phyloP scores from a whole-genome alignment of 1,140 invertebrate species.

The Saccostrea glomerata region DNA sequence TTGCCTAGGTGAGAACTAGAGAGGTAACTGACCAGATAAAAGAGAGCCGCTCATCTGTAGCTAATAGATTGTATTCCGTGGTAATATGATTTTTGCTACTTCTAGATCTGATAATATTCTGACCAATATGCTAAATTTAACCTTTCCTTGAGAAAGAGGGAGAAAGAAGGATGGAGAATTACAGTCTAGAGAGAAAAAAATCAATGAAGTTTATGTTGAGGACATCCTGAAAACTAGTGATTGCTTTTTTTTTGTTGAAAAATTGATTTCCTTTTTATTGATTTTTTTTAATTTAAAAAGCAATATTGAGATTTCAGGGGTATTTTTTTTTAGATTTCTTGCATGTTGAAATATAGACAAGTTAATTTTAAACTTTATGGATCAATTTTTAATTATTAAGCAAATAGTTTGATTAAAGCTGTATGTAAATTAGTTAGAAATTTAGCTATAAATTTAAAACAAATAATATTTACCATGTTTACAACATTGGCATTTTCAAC shows the following conservation, averaged over 20 bases:
- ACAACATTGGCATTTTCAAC: too few species aligned
- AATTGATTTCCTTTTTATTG: slow-evolving; percentile 17
- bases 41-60: not conserved
- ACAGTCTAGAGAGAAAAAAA: not conserved
- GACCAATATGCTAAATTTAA: not conserved
- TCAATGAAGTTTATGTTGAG: not conserved
- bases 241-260: not conserved
- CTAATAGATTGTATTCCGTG: not conserved
- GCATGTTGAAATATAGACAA: too few species aligned
- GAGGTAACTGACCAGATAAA: slow-evolving; percentile 25
- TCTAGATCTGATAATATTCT: not conserved
- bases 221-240: not conserved
- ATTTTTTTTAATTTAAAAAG: not conserved
- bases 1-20: not conserved
- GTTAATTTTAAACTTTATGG: too few species aligned
- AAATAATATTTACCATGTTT: too few species aligned
- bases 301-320: not conserved
- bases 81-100: not conserved
- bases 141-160: too few species aligned
- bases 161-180: not conserved
- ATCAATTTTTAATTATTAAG: too few species aligned
- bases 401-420: too few species aligned
- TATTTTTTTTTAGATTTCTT: not conserved
- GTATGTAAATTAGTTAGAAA: too few species aligned
- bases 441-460: too few species aligned